A percentile compares a stretch with the other conserved stretches of the same genome.
Evolutionary conservation across 2,888 invertebrate genomes (phyloP).

Genomic region (Brenthis ino): DNA sequence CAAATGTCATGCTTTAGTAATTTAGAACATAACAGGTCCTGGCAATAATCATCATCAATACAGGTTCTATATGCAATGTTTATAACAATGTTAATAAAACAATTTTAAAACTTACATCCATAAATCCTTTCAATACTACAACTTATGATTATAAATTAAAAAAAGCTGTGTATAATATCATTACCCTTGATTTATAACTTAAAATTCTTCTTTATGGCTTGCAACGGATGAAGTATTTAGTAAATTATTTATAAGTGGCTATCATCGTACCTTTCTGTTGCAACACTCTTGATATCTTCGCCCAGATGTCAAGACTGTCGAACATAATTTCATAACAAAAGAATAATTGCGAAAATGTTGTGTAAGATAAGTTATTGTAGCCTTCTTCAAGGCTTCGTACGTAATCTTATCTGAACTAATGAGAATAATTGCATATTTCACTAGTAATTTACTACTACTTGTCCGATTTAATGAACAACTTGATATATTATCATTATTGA

Average conservation of each 20-base stretch:
- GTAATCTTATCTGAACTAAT: neutral
- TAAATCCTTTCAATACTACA: too few relatives aligned
- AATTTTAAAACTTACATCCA: too few relatives aligned
- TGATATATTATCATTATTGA: too few relatives aligned
- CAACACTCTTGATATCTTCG: neutral
- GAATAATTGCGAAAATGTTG: constrained; percentile 15
- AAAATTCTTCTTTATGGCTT: too few relatives aligned
- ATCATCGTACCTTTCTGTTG: neutral
- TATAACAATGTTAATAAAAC: too few relatives aligned
- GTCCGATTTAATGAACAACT: neutral
- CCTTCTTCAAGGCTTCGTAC: neutral
- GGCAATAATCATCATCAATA: too few relatives aligned
- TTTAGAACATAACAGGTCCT: too few relatives aligned
- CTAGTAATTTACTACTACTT: neutral
- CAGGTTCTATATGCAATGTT: too few relatives aligned
- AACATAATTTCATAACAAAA: constrained; percentile 26
- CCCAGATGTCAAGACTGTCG: constrained; percentile 8
- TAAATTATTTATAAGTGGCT: neutral
- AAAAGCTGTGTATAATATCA: too few relatives aligned
- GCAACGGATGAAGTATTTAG: neutral
- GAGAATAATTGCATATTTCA: neutral
- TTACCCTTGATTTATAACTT: too few relatives aligned
- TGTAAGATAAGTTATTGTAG: constrained; percentile 3
- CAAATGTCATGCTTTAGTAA: too few relatives aligned
- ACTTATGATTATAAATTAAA: too few relatives aligned